These are phyloP conservation scores for Euzophera pinguis DNA, from an alignment of 2,888 invertebrate species.

Conservation along the genomic window DNA sequence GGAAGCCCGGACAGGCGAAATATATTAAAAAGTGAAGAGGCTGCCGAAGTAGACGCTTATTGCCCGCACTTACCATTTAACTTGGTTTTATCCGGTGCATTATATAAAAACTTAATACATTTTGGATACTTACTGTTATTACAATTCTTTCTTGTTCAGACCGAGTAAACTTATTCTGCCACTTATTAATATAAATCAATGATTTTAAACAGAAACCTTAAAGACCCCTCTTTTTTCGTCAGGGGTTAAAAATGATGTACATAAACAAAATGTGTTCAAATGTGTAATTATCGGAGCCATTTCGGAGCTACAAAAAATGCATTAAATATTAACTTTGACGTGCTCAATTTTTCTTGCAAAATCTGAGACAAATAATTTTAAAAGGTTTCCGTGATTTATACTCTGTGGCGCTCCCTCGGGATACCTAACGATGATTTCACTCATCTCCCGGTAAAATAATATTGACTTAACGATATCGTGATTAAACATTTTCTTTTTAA, in stretches of 20 bases:
- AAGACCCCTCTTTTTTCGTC: too few species aligned
- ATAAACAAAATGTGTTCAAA: too few species aligned
- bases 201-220: too few species aligned
- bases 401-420: constrained; percentile 4
- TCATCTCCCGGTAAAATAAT: constrained; percentile 2
- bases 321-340: not conserved
- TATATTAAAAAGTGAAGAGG: constrained; percentile 24
- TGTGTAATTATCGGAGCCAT: too few species aligned
- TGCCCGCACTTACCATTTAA: constrained; percentile 16
- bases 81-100: too few species aligned
- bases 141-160: too few species aligned
- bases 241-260: too few species aligned
- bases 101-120: too few species aligned
- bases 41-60: constrained; percentile 15
- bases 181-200: too few species aligned
- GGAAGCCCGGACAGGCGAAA: constrained; percentile 10
- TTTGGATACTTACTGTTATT: too few species aligned
- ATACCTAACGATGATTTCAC: not conserved
- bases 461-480: constrained; percentile 3
- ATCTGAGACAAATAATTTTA: constrained; percentile 1
- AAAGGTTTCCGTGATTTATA: not conserved
- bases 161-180: too few species aligned
- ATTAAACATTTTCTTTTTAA: not conserved
- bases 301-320: too few species aligned
- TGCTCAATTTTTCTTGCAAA: not conserved